phyloP scores from a whole-genome alignment of 2,797 vertebrate species.

The Hydrolagus colliei region DNA sequence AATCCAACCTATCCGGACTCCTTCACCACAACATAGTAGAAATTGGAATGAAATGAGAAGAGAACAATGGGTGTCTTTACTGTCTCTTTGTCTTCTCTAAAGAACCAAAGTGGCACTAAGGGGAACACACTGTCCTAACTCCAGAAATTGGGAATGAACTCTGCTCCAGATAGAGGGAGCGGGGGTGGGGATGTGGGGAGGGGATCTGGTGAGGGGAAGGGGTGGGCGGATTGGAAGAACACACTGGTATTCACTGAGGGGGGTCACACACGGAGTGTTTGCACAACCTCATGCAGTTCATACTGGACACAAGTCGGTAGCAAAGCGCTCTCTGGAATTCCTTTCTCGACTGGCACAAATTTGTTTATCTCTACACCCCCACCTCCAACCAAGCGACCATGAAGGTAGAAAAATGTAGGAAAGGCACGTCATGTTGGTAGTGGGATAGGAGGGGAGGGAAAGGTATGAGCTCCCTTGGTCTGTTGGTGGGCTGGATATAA shows the following conservation, averaged over 20 bases:
- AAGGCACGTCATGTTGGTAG: not conserved
- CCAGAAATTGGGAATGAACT: not conserved
- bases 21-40: no score
- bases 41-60: no score
- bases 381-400: not conserved
- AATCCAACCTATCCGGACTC: no score
- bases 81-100: not conserved
- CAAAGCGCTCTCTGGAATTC: not conserved
- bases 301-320: not conserved
- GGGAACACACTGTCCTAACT: not conserved
- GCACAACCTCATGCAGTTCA: not conserved
- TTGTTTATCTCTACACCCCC: not conserved
- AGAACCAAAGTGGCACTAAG: not conserved
- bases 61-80: no score
- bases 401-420: not conserved
- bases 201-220: no score
- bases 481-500: no score
- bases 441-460: no score
- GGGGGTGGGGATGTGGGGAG: no score
- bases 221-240: no score
- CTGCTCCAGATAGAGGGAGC: not conserved
- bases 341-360: not conserved
- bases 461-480: no score
- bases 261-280: not conserved
- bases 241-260: not conserved